Evolutionary conservation across 2,888 invertebrate genomes (phyloP), one percentile per base, ranked within the genome.

Genomic region (Lampropteryx suffumata): DNA sequence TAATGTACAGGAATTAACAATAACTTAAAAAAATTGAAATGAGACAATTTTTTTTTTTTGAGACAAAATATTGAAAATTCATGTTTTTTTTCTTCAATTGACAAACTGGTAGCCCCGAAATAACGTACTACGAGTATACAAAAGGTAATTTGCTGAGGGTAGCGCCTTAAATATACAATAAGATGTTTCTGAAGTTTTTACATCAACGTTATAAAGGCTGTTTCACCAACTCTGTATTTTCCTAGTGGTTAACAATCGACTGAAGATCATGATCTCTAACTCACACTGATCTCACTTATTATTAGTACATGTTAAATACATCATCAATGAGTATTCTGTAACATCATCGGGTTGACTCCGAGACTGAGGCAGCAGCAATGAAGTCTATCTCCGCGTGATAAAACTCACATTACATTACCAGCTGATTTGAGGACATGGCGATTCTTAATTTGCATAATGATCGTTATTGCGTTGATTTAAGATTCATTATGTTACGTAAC

Each of bases 251-350:
- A 54, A 53, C 57, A 45, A 62, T 50, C 71, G 84, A 86, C 86
- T 86, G 86, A 85, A 78, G 70, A 76, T 75, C 76, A 69, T 82
- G 86, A 86, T 86, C 86, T 86, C 86, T 72, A 71, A 70, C 73
- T 70, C 69, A 76, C 72, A 73, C 77, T 82, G 86, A 86, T 86
- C 86, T 86, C 86, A 86, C 66, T 79, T 71, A 79, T 66, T 78
- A 71, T 81, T 78, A 77, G 72, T 71, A 67, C 72, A 69, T 65
- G 64, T 71, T 60, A 62, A 63, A 69, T 61, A 37, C 52, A 53
- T 48, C 48, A 53, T 46, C 47, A 52, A 48, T 46, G 47, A 47
- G 43, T 40, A 48, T 52, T 52, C 39, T 40, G 44, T 44, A 50
- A 45, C 45, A 41, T 29, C 43, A 5, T 32, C 12, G 21, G 29